Base-by-base conservation (phyloP, 2,113 vertebrate genomes). In the Ictalurus furcatus region DNA sequence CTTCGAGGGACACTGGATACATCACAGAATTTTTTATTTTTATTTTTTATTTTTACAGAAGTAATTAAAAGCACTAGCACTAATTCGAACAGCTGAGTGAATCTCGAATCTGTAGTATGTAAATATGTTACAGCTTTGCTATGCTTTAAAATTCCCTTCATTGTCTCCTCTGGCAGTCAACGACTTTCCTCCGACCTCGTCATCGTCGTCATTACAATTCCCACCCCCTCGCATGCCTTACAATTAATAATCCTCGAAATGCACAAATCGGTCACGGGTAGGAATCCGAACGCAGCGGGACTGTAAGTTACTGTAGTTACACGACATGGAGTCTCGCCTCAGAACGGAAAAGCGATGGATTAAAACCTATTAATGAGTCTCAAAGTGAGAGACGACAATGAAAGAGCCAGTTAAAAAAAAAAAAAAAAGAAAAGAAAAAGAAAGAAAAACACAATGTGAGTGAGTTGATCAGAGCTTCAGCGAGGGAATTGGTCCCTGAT, bases 401-500 rank as follows among this genome's bases (percentile, higher is more conserved):
- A 83, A 81, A 14, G 12, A 6, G 34, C 13, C 30, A 40, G 34
- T 40, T 34, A 34, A 34, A 34, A 71, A 52, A 17, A 34, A 71
- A 52, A 17, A 40, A 67, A 74, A 65, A 28, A 52, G 21, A 85
- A 76, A 84, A 17, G 6, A 37, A 28, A 84, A 84, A 40, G 21
- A 37, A 52, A 54, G 30, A 85, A 52, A 37, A 56, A 81, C 28
- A 82, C 54, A 52, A 11, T 6, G 11, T 48, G 28, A 80, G 30
- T 34, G 2, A 40, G 5, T 16, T 44, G 58, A 83, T 84, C 54
- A 69, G 84, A 73, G 23, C 86, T 85, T 86, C 25, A 78, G 76
- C 25, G 52, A 85, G 81, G 80, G 52, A 67, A 85, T 67, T 83
- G 85, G 71, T 89, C 88, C 80, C 86, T 44, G 30, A 63, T 82